These are phyloP conservation scores for Proteles cristata DNA, from an alignment of 2,113 vertebrate genomes.

Conservation along the genomic window DNA sequence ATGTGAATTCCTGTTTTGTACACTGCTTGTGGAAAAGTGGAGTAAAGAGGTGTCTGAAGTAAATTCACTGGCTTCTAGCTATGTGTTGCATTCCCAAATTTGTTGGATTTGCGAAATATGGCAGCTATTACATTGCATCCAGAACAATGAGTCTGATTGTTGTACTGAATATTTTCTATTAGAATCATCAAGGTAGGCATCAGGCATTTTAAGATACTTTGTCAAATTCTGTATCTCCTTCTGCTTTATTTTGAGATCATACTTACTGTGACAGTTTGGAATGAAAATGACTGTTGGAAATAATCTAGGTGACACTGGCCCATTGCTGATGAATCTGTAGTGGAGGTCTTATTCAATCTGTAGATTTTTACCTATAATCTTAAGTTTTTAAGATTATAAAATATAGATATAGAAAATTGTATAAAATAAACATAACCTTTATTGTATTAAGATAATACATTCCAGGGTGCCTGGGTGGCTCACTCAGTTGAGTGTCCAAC, in stretches of 20 bases:
- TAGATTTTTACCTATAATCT: not conserved
- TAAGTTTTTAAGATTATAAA: not conserved
- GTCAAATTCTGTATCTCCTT: not conserved
- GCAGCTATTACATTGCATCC: not conserved
- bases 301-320: not conserved
- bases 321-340: not conserved
- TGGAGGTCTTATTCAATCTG: not conserved
- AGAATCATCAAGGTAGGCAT: not conserved
- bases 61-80: not conserved
- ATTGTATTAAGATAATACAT: not conserved
- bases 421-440: not conserved
- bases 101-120: conserved; percentile 1
- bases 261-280: not conserved
- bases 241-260: not conserved
- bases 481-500: too few species aligned
- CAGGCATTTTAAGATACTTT: not conserved
- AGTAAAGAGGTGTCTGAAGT: not conserved
- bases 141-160: not conserved
- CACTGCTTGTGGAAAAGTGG: not conserved
- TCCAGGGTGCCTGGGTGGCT: not conserved
- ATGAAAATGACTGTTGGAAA: conserved; percentile 6
- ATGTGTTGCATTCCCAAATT: not conserved
- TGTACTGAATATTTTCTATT: not conserved
- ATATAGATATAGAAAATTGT: not conserved
- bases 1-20: not conserved